These are phyloP conservation scores for Drosophila histrio DNA, from an alignment of 2,888 invertebrate genomes.

Conservation along the genomic window DNA sequence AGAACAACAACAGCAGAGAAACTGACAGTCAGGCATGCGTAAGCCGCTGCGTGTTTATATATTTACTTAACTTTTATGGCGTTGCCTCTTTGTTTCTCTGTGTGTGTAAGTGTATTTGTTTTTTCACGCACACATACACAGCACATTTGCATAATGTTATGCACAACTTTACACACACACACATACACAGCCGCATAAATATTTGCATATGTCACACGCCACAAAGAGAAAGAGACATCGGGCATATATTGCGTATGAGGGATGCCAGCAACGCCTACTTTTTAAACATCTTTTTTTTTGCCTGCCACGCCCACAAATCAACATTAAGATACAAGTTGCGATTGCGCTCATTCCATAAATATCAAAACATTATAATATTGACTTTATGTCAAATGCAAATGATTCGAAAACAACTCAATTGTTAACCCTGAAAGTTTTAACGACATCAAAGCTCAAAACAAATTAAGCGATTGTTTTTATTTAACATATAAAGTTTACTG, in stretches of 20 bases:
- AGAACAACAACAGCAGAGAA: conserved; percentile 56
- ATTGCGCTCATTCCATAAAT: neutral
- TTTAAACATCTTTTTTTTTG: neutral
- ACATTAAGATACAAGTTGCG: neutral
- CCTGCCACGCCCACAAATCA: neutral
- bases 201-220: conserved; percentile 74
- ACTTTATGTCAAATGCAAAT: conserved; percentile 7
- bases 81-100: conserved; percentile 7
- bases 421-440: neutral
- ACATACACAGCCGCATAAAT: conserved; percentile 46
- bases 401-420: conserved; percentile 3
- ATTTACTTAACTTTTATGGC: conserved; percentile 69
- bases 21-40: conserved; percentile 63
- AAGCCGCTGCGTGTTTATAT: conserved; percentile 72
- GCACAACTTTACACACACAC: conserved; percentile 46
- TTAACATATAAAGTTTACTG: neutral
- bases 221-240: conserved; percentile 44
- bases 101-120: conserved; percentile 1
- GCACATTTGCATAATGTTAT: conserved; percentile 62
- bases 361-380: conserved; percentile 1
- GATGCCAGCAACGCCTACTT: conserved; percentile 8
- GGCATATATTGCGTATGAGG: neutral
- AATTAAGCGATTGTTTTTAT: neutral
- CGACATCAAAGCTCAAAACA: neutral
- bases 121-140: conserved; percentile 5